A percentile compares a stretch with the other conserved stretches of the same genome.
Conservation (phyloP, 2,888 invertebrate genomes). For the Caenorhabditis virilis region DNA sequence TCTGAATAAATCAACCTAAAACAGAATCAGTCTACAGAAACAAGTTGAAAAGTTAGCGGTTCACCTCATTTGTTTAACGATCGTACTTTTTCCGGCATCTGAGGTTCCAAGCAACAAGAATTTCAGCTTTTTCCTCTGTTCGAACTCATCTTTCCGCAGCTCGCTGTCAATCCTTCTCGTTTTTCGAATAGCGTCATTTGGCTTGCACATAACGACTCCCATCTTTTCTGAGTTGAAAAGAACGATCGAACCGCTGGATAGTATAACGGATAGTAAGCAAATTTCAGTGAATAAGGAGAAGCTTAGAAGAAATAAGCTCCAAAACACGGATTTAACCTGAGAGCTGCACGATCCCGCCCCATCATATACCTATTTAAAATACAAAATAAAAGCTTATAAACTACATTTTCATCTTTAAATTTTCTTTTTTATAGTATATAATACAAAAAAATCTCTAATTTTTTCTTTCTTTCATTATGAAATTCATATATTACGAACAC, state of each 20-base stretch:
- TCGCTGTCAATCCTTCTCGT: constrained; percentile 22
- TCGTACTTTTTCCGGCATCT: constrained; percentile 46
- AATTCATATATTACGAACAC: no score
- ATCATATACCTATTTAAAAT: no score
- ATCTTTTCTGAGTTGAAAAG: no score
- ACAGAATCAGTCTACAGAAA: background rate
- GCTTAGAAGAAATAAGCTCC: no score
- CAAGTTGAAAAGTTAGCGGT: background rate
- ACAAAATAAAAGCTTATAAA: no score
- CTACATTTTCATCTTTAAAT: constrained; percentile 2
- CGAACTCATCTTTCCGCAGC: constrained; percentile 17
- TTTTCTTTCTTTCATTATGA: no score
- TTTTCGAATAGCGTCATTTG: constrained; percentile 15
- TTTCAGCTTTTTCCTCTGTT: constrained; percentile 25
- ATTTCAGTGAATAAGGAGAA: no score
- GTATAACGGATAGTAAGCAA: no score
- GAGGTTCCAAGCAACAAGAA: constrained; percentile 16
- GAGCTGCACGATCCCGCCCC: no score
- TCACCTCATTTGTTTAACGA: constrained; percentile 47
- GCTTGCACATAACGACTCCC: constrained; percentile 28
- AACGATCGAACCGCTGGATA: no score
- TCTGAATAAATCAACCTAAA: constrained; percentile 23
- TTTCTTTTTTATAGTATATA: constrained; percentile 8
- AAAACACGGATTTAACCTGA: no score
- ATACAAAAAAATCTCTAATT: background rate